Evolutionary conservation across 2,888 invertebrate species (phyloP), one percentile per base, ranked within the genome.

Genomic region (Phoenoteleia sp.): DNA sequence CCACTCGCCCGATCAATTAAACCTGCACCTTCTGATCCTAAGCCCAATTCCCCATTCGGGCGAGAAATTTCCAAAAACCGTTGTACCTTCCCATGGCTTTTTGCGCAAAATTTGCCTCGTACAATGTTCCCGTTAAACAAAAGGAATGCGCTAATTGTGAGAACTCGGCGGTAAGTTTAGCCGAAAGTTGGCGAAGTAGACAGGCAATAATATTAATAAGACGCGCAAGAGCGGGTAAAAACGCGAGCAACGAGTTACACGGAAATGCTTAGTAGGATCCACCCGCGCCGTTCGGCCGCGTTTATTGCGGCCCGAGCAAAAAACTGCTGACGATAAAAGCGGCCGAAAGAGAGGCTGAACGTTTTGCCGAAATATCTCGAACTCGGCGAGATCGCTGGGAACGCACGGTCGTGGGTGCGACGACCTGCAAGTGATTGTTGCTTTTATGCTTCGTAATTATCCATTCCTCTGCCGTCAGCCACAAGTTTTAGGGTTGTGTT

Each of bases 371-470:
- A 88, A 86, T 87, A 83, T 86, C 81, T 87, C 81, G 81, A 81
- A 86, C 85, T 88, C 77, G 52, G 79, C 79, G 87, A 92, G 91
- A 92, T 93, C 92, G 93, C 92, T 93, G 93, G 92, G 93, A 93
- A 93, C 91, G 87, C 88, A 60, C 82, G 87, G 89, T 91, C 81
- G 89, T 91, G 91, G 91, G 92, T 91, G 92, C 92, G 90, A 90
- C 89, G 91, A 91, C 90, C 91, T 88, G 88, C 88, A 88, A 89
- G 89, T 89, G 92, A 92, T 92, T 91, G 91, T 93, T 93, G 92
- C 90, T 93, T 93, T 93, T 93, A 93, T 93, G 93, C 91, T 89
- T 91, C 92, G 92, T 93, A 93, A 93, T 93, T 93, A 93, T 92
- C 93, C 93, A 93, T 93, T 93, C 91, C 87, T 90, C 86, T 88